Evolutionary conservation across 64 coral and sea anemone species (phyloP).

Genomic region (Pachyseris speciosa): DNA sequence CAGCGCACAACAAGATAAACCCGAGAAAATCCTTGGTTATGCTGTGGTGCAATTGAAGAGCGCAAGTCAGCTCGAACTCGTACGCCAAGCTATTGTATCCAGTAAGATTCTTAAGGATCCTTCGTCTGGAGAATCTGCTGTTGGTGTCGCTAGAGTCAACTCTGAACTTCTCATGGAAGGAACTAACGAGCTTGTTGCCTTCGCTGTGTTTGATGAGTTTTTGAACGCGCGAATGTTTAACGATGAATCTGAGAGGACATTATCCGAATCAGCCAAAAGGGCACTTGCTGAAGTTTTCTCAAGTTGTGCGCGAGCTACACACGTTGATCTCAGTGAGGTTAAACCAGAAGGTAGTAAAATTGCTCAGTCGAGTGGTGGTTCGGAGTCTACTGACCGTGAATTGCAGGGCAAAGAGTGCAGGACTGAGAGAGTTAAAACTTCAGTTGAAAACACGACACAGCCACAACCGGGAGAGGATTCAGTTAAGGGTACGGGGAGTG

Average conservation of each 20-base stretch:
- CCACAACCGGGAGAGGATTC: background rate
- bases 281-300: conserved; percentile 76
- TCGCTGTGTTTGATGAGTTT: conserved; percentile 83
- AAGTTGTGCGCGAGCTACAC: conserved; percentile 36
- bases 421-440: background rate
- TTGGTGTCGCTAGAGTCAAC: conserved; percentile 88
- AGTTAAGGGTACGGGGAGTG: no score
- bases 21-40: conserved; percentile 72
- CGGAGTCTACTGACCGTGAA: background rate
- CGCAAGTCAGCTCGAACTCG: conserved; percentile 81
- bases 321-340: background rate
- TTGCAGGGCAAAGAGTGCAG: background rate
- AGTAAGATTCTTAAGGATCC: conserved; percentile 69
- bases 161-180: conserved; percentile 86
- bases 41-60: conserved; percentile 82
- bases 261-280: conserved; percentile 35
- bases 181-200: conserved; percentile 86
- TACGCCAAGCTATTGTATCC: conserved; percentile 61
- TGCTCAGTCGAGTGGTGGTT: background rate
- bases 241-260: background rate
- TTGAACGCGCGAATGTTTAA: conserved; percentile 53
- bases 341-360: background rate
- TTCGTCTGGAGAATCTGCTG: background rate
- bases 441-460: background rate
- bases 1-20: conserved; percentile 19